phyloP scores from a whole-genome alignment of 2,113 vertebrate species.

The Theristicus caerulescens region DNA sequence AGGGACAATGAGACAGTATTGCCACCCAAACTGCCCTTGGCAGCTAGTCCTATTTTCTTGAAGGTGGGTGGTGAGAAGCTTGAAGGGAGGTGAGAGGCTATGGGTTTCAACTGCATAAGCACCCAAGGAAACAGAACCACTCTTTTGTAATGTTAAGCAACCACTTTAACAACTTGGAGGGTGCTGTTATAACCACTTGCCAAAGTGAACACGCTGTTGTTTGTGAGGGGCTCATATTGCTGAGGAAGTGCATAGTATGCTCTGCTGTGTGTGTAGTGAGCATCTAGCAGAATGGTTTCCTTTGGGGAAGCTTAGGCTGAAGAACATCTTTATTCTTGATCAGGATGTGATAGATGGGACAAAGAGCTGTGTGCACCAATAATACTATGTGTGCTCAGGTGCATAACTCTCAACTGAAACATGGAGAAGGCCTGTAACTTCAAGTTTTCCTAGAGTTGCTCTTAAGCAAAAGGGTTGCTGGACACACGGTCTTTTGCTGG shows the following conservation, averaged over 20 bases:
- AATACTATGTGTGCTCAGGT: neutral
- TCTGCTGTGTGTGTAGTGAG: neutral
- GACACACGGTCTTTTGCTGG: neutral
- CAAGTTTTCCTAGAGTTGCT: neutral
- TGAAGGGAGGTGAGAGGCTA: neutral
- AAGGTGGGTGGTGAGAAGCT: neutral
- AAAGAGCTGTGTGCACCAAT: neutral
- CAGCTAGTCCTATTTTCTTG: neutral
- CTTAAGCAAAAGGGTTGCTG: neutral
- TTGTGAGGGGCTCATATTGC: neutral
- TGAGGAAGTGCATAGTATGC: neutral
- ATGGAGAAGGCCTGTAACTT: neutral
- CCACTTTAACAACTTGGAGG: neutral
- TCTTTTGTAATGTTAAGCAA: neutral
- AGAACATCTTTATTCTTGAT: neutral
- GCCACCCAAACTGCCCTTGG: neutral
- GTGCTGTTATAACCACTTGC: neutral
- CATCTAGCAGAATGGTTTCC: neutral
- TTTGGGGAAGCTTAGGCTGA: neutral
- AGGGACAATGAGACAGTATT: neutral
- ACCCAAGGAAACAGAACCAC: neutral
- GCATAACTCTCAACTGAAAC: neutral
- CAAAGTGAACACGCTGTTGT: neutral
- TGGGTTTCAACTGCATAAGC: neutral
- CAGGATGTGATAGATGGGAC: neutral